Evolutionary conservation across 37 sponge, comb jelly and placozoan genomes (phyloP).

Genomic region (Beroe forskalii): DNA sequence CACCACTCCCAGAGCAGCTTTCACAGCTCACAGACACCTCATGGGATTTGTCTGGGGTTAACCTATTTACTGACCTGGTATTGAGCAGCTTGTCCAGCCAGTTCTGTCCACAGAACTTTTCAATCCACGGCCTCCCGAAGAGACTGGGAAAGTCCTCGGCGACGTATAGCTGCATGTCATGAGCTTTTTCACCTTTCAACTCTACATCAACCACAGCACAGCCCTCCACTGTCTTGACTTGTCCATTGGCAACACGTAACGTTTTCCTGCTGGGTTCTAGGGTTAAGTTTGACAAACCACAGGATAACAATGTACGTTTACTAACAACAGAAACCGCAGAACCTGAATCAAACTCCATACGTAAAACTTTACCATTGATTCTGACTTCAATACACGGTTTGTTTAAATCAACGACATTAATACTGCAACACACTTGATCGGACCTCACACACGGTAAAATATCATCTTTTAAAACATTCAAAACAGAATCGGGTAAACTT

Average conservation of each 20-base stretch:
- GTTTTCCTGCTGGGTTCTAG: constrained; percentile 32
- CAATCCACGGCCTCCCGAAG: constrained; percentile 25
- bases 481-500: no score
- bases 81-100: constrained; percentile 4
- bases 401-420: background rate
- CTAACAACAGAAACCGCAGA: constrained; percentile 22
- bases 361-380: constrained; percentile 6
- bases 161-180: background rate
- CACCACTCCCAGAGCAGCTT: constrained; percentile 51
- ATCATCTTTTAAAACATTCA: no score
- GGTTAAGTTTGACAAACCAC: constrained; percentile 8
- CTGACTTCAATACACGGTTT: constrained; percentile 23
- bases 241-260: constrained; percentile 15
- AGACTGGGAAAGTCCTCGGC: constrained; percentile 24
- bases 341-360: no score
- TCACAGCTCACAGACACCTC: constrained; percentile 40
- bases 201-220: constrained; percentile 14
- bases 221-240: constrained; percentile 9
- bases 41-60: constrained; percentile 27
- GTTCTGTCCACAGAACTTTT: constrained; percentile 26
- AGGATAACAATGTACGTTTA: background rate
- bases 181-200: constrained; percentile 32
- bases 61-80: constrained; percentile 1
- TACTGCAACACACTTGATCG: background rate
- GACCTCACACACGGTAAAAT: background rate